Evolutionary conservation across 2,113 vertebrate genomes (phyloP).

Genomic region (Hydrochoerus hydrochaeris): DNA sequence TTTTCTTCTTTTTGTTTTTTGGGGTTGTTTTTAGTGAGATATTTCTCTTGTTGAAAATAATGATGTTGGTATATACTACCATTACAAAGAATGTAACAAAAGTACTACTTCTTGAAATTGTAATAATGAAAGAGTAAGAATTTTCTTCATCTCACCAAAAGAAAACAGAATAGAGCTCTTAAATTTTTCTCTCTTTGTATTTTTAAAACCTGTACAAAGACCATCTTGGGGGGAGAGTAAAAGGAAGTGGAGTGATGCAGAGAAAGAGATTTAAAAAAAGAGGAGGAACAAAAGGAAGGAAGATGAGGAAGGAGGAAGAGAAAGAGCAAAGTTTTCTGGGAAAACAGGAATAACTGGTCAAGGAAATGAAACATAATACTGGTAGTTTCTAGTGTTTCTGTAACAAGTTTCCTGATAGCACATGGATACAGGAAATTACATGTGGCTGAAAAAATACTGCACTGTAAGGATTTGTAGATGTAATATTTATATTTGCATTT

Average conservation of each 20-base stretch:
- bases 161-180: background rate
- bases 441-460: background rate
- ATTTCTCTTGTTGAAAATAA: conserved; percentile 29
- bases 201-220: background rate
- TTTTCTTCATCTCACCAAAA: conserved; percentile 21
- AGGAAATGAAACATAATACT: background rate
- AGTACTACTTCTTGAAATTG: conserved; percentile 25
- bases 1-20: no score
- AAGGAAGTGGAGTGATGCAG: no score
- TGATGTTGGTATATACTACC: background rate
- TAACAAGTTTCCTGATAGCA: background rate
- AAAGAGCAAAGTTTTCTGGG: background rate
- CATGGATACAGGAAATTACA: background rate
- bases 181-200: background rate
- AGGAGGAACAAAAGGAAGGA: accelerated
- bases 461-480: background rate
- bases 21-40: background rate
- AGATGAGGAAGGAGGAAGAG: background rate
- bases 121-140: background rate
- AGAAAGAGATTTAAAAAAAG: background rate
- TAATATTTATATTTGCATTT: background rate
- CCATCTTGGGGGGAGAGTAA: background rate
- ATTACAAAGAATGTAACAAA: background rate
- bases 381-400: background rate
- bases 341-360: no score